Percentiles rank a stretch among this genome's conserved stretches.
Conservation (phyloP, 2,797 vertebrate species). For the Microtus obscurus region DNA sequence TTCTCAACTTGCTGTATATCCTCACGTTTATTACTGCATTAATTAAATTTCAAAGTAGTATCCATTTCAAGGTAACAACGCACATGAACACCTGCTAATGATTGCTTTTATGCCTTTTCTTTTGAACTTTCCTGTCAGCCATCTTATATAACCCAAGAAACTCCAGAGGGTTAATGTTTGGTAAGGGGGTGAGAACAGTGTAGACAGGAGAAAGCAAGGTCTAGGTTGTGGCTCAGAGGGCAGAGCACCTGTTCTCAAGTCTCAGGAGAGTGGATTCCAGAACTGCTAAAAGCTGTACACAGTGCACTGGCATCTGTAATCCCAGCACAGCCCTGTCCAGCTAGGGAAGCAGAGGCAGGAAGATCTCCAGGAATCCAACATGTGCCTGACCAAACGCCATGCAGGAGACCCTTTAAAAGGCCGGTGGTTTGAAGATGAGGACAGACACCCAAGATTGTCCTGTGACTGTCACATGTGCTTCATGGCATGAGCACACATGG, state of each 20-base stretch:
- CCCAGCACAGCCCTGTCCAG: background rate
- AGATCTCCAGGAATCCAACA: background rate
- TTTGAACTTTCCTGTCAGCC: constrained; percentile 13
- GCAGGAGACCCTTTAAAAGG: background rate
- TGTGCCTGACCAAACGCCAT: background rate
- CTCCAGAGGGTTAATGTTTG: constrained; percentile 35
- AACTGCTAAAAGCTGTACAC: background rate
- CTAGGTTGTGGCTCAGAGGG: background rate
- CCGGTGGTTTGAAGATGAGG: background rate
- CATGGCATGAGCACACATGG: background rate
- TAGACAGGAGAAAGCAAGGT: background rate
- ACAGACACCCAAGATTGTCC: background rate
- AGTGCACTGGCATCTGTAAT: background rate
- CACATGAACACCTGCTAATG: background rate
- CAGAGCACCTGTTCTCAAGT: background rate
- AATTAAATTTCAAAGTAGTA: constrained; percentile 48
- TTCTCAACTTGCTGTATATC: background rate
- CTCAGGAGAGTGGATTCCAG: background rate
- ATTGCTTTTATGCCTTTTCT: background rate
- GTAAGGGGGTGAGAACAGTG: background rate
- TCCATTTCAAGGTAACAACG: background rate
- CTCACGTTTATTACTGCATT: constrained; percentile 41
- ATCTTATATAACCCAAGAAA: background rate
- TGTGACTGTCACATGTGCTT: background rate
- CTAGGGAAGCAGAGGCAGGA: background rate